Conservation (phyloP, 2,888 invertebrate species). For the Trichogramma evanescens region DNA sequence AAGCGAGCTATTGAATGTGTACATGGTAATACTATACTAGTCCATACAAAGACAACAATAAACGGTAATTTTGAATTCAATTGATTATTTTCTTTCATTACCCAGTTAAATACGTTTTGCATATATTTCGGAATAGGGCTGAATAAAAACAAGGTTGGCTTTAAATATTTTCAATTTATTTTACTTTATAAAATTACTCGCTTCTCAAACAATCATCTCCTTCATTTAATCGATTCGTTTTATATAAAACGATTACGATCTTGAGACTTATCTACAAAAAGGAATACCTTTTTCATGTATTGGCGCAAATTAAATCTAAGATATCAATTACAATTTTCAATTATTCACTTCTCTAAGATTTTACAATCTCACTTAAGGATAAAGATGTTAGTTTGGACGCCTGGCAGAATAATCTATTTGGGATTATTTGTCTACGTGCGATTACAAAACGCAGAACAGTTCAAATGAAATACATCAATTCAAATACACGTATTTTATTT, state of each 20-base stretch:
- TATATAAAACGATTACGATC: conserved; percentile 21
- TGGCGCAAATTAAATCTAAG: conserved; percentile 22
- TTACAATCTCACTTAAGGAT: conserved; percentile 17
- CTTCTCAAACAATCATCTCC: conserved; percentile 21
- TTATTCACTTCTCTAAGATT: conserved; percentile 6
- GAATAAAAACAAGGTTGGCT: neutral
- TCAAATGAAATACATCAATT: too few species aligned
- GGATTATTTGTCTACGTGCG: too few species aligned
- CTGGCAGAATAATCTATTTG: conserved; percentile 15
- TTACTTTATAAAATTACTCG: conserved; percentile 25
- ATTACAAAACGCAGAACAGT: too few species aligned
- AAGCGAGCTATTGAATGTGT: conserved; percentile 48
- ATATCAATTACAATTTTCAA: conserved; percentile 12
- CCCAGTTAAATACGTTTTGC: neutral
- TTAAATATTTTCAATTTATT: conserved; percentile 15
- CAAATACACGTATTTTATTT: neutral
- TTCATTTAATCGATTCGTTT: conserved; percentile 22
- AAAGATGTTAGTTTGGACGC: conserved; percentile 10
- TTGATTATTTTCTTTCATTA: neutral
- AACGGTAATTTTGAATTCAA: conserved; percentile 46
- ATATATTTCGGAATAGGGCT: neutral
- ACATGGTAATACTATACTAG: conserved; percentile 47
- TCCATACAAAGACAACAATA: conserved; percentile 47
- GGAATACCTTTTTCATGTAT: conserved; percentile 18
- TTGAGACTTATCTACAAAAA: conserved; percentile 24